Conservation (phyloP, 2,888 invertebrate genomes). For the Lapara coniferarum region DNA sequence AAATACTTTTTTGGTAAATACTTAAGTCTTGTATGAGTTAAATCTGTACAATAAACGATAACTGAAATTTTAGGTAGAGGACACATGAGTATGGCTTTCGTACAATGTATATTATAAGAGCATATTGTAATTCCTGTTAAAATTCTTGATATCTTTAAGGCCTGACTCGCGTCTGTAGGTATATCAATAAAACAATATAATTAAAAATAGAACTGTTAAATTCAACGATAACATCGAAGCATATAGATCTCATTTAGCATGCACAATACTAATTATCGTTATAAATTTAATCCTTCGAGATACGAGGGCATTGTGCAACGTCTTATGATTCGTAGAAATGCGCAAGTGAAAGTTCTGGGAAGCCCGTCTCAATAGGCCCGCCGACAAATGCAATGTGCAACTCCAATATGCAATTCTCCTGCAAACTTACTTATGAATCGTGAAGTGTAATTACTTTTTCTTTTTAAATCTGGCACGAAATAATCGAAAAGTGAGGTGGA, state of each 20-base stretch:
- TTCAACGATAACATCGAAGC: background rate
- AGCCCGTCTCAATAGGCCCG: slow-evolving; percentile 21
- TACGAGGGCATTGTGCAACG: slow-evolving; percentile 1
- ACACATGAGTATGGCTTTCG: too few relatives aligned
- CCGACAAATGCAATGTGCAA: slow-evolving; percentile 15
- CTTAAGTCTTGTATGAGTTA: too few relatives aligned
- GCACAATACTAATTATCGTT: background rate
- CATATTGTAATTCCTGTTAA: too few relatives aligned
- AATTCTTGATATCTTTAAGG: too few relatives aligned
- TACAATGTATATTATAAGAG: too few relatives aligned
- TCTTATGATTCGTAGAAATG: slow-evolving; percentile 23
- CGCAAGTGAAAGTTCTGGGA: slow-evolving; percentile 24
- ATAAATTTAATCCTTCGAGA: slow-evolving; percentile 17
- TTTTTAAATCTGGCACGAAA: background rate
- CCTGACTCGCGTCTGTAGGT: too few relatives aligned
- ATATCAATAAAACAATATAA: too few relatives aligned
- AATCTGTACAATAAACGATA: too few relatives aligned
- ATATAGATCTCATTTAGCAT: background rate
- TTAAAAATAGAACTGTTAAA: background rate
- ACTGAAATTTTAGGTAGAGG: too few relatives aligned
- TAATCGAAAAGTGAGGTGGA: background rate
- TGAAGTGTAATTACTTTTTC: slow-evolving; percentile 4
- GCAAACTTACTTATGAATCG: slow-evolving; percentile 16
- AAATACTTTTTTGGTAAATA: too few relatives aligned
- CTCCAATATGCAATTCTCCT: slow-evolving; percentile 16